These are phyloP conservation scores for Labeo calbasu DNA, from an alignment of 2,797 vertebrate genomes.

Conservation along the genomic window DNA sequence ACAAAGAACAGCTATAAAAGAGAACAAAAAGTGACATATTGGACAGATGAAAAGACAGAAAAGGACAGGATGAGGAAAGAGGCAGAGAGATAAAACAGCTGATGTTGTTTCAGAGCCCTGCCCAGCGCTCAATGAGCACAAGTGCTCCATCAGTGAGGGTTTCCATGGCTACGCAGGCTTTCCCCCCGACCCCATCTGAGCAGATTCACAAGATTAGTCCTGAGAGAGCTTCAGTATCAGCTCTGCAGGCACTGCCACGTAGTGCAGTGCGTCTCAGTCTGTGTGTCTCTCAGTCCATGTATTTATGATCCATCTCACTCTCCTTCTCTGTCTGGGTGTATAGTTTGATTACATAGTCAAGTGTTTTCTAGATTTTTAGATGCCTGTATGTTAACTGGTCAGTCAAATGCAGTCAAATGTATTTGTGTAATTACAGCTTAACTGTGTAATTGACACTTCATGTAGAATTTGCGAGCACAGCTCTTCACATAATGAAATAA, in stretches of 20 bases:
- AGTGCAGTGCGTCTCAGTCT: constrained; percentile 61
- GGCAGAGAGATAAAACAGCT: constrained; percentile 53
- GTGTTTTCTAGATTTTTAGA: not conserved
- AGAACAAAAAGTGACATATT: constrained; percentile 6
- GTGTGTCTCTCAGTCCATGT: constrained; percentile 49
- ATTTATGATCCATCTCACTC: constrained; percentile 21
- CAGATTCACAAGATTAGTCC: constrained; percentile 77
- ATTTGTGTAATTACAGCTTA: not conserved
- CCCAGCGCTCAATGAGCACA: constrained; percentile 65
- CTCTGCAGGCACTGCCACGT: constrained; percentile 75
- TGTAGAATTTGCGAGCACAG: not conserved
- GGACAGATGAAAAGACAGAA: not conserved
- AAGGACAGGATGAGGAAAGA: constrained; percentile 50
- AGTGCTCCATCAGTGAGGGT: constrained; percentile 74
- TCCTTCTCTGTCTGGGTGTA: not conserved
- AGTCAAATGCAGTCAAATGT: not conserved
- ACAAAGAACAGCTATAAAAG: constrained; percentile 8
- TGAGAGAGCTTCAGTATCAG: constrained; percentile 77
- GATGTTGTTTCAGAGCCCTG: constrained; percentile 63
- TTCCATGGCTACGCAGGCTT: constrained; percentile 75
- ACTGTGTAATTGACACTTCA: not conserved
- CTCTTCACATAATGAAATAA: not conserved
- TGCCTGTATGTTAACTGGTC: not conserved
- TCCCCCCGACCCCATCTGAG: constrained; percentile 74
- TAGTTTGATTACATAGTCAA: not conserved